phyloP scores from a whole-genome alignment of 2,797 vertebrate species.

The Poecilia wingei region DNA sequence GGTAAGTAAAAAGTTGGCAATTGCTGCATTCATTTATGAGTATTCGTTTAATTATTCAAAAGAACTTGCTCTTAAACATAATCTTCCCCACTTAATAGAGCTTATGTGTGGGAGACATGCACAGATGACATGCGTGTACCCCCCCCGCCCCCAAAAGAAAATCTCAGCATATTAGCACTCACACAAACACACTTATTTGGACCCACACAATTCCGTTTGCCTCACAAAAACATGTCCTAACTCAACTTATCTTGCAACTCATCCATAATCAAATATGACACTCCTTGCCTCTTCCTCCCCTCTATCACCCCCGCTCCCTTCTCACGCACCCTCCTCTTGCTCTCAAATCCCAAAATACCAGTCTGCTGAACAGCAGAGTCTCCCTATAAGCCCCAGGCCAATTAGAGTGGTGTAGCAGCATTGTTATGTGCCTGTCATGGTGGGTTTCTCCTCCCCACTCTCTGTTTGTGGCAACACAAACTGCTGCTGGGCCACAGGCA shows the following conservation, averaged over 20 bases:
- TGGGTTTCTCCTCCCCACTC: conserved; percentile 72
- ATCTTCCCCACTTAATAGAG: conserved; percentile 32
- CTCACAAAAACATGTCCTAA: conserved; percentile 59
- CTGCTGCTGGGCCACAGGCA: conserved; percentile 55
- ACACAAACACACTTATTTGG: conserved; percentile 17
- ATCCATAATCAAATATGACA: conserved; percentile 77
- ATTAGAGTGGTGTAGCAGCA: conserved; percentile 78
- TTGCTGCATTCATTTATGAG: conserved; percentile 10
- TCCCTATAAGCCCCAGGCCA: conserved; percentile 75
- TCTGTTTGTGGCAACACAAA: conserved; percentile 71
- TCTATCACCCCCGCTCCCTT: background rate
- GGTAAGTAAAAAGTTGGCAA: conserved; percentile 11
- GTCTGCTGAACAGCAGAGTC: conserved; percentile 65
- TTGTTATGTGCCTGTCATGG: conserved; percentile 80
- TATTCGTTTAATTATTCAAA: conserved; percentile 11
- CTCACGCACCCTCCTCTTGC: conserved; percentile 44
- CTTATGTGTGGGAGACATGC: conserved; percentile 22
- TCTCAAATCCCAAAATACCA: conserved; percentile 71
- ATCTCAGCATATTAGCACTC: conserved; percentile 12
- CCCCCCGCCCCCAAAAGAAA: background rate
- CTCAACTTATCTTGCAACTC: conserved; percentile 69
- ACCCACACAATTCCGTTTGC: conserved; percentile 20
- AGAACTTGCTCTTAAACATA: conserved; percentile 23
- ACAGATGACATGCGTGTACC: background rate
- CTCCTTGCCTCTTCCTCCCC: conserved; percentile 31